phyloP scores from a whole-genome alignment of 2,888 invertebrate genomes.

The Tetranychus piercei region DNA sequence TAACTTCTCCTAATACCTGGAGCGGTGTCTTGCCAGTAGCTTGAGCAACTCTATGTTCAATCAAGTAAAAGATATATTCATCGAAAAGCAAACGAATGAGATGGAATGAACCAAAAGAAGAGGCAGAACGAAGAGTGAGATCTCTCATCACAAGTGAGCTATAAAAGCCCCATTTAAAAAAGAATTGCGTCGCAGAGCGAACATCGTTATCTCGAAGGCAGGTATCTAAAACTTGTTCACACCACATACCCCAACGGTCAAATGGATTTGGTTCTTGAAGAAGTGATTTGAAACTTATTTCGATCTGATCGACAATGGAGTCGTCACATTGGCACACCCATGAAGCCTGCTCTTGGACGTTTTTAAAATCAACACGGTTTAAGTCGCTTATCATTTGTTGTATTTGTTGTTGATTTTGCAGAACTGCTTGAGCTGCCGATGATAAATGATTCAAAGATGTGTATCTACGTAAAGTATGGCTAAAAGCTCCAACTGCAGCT shows the following conservation, averaged over 20 bases:
- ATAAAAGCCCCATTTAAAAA: slow-evolving; percentile 97
- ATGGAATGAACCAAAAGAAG: slow-evolving; percentile 97
- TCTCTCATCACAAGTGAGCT: slow-evolving; percentile 96
- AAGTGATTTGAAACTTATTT: slow-evolving; percentile 56
- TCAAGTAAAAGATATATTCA: slow-evolving; percentile 96
- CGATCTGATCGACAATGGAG: slow-evolving; percentile 59
- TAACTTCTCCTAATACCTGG: slow-evolving; percentile 55
- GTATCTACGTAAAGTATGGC: slow-evolving; percentile 74
- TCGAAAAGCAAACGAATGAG: slow-evolving; percentile 89
- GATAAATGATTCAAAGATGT: slow-evolving; percentile 93
- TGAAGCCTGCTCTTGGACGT: slow-evolving; percentile 69
- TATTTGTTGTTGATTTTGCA: slow-evolving; percentile 84
- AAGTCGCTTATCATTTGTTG: slow-evolving; percentile 89
- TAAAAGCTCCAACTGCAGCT: slow-evolving; percentile 66
- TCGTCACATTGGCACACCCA: slow-evolving; percentile 95
- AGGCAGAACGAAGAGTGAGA: slow-evolving; percentile 80
- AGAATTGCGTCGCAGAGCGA: slow-evolving; percentile 58
- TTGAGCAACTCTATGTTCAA: slow-evolving; percentile 86
- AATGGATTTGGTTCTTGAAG: slow-evolving; percentile 53
- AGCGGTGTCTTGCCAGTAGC: slow-evolving; percentile 78
- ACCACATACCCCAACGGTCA: slow-evolving; percentile 84
- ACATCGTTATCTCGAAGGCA: slow-evolving; percentile 39
- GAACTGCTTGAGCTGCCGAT: slow-evolving; percentile 79
- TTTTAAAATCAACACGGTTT: slow-evolving; percentile 91
- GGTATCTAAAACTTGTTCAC: slow-evolving; percentile 69